Evolutionary conservation across 2,113 vertebrate species (phyloP).

Genomic region (Ondatra zibethicus): DNA sequence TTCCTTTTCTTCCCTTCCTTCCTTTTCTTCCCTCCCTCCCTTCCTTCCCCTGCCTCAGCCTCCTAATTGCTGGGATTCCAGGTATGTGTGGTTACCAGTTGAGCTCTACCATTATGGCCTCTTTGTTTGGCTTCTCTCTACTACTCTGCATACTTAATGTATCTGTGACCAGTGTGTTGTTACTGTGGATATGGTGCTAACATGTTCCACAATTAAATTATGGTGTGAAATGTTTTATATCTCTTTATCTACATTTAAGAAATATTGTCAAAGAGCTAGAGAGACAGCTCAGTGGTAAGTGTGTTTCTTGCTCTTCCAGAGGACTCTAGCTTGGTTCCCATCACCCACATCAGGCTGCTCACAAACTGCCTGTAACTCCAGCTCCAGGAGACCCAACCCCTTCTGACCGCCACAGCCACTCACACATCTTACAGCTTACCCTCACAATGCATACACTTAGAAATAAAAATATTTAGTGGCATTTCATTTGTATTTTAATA

Average conservation of each 20-base stretch:
- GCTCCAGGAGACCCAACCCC: background rate
- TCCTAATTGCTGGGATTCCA: background rate
- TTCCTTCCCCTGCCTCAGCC: too few species aligned
- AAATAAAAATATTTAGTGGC: too few species aligned
- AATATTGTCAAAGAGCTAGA: background rate
- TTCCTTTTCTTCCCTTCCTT: too few species aligned
- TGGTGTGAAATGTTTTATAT: constrained; percentile 44
- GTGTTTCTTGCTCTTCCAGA: background rate
- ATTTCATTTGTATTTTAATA: too few species aligned
- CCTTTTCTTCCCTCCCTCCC: too few species aligned
- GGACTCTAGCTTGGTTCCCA: background rate
- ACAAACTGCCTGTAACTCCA: background rate
- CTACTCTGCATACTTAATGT: constrained; percentile 33
- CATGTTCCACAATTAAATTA: constrained; percentile 57
- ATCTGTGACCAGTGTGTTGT: background rate
- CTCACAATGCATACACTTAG: too few species aligned
- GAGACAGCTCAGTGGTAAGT: background rate
- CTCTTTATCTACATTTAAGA: constrained; percentile 44
- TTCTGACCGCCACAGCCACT: background rate
- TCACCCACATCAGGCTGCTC: too few species aligned
- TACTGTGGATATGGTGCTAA: constrained; percentile 42
- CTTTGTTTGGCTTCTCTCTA: constrained; percentile 49
- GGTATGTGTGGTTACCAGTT: background rate
- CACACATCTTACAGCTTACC: background rate
- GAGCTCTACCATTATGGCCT: background rate